Conservation (phyloP, 2,797 vertebrate genomes). For the Gadopsis marmoratus region DNA sequence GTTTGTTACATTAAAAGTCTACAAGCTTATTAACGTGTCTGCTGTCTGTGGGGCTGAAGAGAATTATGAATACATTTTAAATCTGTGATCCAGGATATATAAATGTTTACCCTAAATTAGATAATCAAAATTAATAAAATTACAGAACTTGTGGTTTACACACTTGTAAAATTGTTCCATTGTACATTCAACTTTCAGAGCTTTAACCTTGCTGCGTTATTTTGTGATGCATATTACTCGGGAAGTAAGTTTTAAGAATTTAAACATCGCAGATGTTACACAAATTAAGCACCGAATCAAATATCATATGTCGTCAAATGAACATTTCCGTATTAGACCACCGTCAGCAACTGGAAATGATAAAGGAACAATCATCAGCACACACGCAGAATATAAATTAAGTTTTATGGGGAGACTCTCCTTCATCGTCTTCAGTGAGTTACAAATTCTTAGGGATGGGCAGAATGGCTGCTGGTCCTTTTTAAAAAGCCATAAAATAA, state of each 20-base stretch:
- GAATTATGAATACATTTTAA: neutral
- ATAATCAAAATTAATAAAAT: neutral
- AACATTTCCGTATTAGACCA: neutral
- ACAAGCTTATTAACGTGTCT: neutral
- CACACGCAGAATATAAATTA: neutral
- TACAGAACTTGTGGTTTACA: no score
- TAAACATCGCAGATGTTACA: neutral
- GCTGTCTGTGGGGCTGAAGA: constrained; percentile 32
- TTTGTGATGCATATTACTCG: no score
- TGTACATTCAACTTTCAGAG: neutral
- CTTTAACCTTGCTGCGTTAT: neutral
- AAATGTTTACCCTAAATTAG: neutral
- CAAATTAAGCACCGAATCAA: neutral
- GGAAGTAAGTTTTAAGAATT: neutral
- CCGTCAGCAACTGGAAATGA: neutral
- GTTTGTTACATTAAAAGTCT: neutral
- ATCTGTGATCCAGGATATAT: neutral
- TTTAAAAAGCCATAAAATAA: neutral
- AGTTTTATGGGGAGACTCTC: neutral
- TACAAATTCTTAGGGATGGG: no score
- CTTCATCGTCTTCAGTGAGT: no score
- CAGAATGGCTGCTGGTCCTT: no score
- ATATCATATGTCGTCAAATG: neutral
- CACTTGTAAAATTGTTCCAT: neutral
- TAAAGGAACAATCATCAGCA: neutral